Conservation (phyloP, 2,797 vertebrate species). For the Zenarchopterus dispar region DNA sequence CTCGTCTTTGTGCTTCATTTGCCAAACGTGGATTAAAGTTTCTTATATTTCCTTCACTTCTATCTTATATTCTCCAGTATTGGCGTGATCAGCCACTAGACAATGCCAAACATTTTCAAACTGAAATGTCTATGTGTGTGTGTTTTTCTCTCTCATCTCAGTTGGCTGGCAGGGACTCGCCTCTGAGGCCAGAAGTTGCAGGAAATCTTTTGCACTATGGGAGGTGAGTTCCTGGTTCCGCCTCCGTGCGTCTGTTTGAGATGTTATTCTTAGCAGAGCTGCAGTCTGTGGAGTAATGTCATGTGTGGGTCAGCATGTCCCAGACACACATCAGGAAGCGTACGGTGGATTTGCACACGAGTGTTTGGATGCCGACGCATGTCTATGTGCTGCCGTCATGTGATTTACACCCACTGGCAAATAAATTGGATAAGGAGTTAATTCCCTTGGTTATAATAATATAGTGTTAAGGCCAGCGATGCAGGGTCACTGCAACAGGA, state of each 20-base stretch:
- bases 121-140: neutral
- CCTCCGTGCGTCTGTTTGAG: neutral
- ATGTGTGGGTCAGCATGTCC: neutral
- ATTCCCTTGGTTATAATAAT: no score
- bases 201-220: conserved; percentile 98
- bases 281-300: neutral
- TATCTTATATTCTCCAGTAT: no score
- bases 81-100: neutral
- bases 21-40: no score
- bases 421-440: no score
- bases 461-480: no score
- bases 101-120: neutral
- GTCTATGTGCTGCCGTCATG: neutral
- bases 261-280: neutral
- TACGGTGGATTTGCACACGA: neutral
- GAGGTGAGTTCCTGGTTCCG: conserved; percentile 82
- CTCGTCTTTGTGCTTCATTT: no score
- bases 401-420: no score
- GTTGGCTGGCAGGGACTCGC: conserved; percentile 97
- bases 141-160: conserved; percentile 46
- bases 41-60: no score
- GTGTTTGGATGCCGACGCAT: neutral
- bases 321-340: neutral
- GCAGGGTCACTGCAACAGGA: no score
- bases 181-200: conserved; percentile 92